These are phyloP conservation scores for Olivierus martensii DNA, from an alignment of 1,140 invertebrate genomes.

Conservation along the genomic window DNA sequence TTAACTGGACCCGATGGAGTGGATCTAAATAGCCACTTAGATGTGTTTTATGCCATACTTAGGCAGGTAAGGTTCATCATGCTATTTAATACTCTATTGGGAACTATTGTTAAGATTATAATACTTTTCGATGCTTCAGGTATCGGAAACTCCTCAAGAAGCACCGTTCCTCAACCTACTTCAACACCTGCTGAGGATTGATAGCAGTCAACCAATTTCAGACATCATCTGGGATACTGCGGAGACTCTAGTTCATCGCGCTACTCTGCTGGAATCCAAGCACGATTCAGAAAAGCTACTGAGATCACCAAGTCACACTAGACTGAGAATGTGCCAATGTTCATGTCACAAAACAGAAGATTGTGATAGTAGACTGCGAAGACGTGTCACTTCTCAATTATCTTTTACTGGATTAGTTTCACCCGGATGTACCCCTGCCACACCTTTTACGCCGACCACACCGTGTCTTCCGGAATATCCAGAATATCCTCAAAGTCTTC, in stretches of 20 bases:
- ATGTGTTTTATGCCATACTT: slow-evolving; percentile 84
- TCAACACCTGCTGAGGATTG: slow-evolving; percentile 77
- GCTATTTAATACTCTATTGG: not conserved
- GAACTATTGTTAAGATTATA: not conserved
- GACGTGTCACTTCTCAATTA: slow-evolving; percentile 8
- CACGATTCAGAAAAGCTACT: slow-evolving; percentile 69
- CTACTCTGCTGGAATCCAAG: slow-evolving; percentile 67
- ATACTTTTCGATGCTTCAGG: slow-evolving; percentile 36
- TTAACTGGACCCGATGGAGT: slow-evolving; percentile 51
- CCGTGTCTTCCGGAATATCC: too few relatives aligned
- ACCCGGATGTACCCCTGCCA: too few relatives aligned
- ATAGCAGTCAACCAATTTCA: slow-evolving; percentile 57
- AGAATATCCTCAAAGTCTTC: too few relatives aligned
- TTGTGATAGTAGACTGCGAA: slow-evolving; percentile 1
- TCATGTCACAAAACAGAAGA: slow-evolving; percentile 13
- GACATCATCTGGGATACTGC: slow-evolving; percentile 79
- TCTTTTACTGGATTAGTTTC: too few relatives aligned
- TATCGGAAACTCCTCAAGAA: slow-evolving; percentile 84
- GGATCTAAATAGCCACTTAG: slow-evolving; percentile 79
- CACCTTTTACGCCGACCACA: too few relatives aligned
- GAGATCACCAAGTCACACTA: slow-evolving; percentile 28
- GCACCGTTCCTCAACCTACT: slow-evolving; percentile 81
- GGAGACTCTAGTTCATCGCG: slow-evolving; percentile 75
- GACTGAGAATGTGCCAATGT: slow-evolving; percentile 12
- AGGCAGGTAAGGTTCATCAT: slow-evolving; percentile 41